A percentile compares a stretch with the other conserved stretches of the same genome.
Conservation (phyloP, 2,888 invertebrate genomes). For the Tethea ocularis region DNA sequence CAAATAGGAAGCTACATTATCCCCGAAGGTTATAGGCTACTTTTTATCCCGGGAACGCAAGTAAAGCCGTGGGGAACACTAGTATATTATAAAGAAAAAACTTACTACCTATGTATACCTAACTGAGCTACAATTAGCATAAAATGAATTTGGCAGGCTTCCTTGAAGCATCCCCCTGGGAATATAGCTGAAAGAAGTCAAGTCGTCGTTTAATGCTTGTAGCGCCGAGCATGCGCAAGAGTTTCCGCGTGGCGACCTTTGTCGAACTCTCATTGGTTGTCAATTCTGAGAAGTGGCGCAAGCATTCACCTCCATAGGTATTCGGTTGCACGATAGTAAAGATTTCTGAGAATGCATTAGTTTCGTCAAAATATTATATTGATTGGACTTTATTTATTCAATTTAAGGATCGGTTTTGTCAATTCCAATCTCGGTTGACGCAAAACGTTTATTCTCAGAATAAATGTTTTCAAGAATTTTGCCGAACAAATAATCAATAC, state of each 20-base stretch:
- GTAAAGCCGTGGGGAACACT: no score
- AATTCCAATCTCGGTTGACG: neutral
- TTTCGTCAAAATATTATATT: neutral
- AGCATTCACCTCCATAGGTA: constrained; percentile 1
- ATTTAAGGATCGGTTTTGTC: neutral
- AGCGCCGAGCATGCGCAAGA: neutral
- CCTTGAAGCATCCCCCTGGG: no score
- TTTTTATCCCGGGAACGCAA: no score
- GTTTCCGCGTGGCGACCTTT: constrained; percentile 13
- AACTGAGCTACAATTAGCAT: no score
- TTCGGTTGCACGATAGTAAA: neutral
- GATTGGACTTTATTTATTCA: neutral
- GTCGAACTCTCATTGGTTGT: neutral
- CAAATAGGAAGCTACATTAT: no score
- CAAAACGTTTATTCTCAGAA: neutral
- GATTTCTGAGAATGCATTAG: neutral
- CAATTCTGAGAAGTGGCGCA: constrained; percentile 12
- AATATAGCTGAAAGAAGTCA: no score
- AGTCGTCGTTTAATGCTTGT: neutral
- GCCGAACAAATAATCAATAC: neutral
- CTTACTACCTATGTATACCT: no score
- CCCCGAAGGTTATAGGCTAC: no score
- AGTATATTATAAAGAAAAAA: no score
- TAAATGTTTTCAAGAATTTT: neutral
- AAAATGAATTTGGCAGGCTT: no score